Percentiles rank a stretch among this genome's conserved stretches.
Evolutionary conservation across 2,113 vertebrate species (phyloP).

Genomic region (Cisticola juncidis): DNA sequence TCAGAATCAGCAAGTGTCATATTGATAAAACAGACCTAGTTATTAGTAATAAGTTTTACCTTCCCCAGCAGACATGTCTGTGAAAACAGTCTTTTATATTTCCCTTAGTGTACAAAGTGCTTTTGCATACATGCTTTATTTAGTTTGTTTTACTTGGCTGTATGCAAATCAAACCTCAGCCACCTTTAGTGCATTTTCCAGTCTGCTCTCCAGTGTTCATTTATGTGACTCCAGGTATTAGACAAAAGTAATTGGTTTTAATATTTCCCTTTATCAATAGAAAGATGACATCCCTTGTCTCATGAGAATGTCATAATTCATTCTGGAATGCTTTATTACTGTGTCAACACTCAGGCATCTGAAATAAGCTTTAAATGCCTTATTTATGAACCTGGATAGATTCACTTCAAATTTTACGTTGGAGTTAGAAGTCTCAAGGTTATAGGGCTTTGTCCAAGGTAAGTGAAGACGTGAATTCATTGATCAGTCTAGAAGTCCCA

Average conservation of each 20-base stretch:
- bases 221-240: not conserved
- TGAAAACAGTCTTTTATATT: not conserved
- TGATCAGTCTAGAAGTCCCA: fast-evolving
- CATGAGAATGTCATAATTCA: not conserved
- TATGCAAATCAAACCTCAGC: slow-evolving; percentile 5
- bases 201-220: not conserved
- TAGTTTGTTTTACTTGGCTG: not conserved
- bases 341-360: not conserved
- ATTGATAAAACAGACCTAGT: not conserved
- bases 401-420: not conserved
- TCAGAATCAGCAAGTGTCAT: not conserved
- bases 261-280: slow-evolving; percentile 43
- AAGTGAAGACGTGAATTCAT: not conserved
- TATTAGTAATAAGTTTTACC: not conserved
- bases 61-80: not conserved
- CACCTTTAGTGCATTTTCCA: not conserved
- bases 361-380: not conserved
- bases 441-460: not conserved
- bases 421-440: not conserved
- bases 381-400: not conserved
- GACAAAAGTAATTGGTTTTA: not conserved
- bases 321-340: not conserved
- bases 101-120: not conserved
- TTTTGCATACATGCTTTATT: slow-evolving; percentile 17
- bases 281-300: not conserved